These are phyloP conservation scores for Tympanoctomys barrerae DNA, from an alignment of 2,797 vertebrate genomes.

Conservation along the genomic window DNA sequence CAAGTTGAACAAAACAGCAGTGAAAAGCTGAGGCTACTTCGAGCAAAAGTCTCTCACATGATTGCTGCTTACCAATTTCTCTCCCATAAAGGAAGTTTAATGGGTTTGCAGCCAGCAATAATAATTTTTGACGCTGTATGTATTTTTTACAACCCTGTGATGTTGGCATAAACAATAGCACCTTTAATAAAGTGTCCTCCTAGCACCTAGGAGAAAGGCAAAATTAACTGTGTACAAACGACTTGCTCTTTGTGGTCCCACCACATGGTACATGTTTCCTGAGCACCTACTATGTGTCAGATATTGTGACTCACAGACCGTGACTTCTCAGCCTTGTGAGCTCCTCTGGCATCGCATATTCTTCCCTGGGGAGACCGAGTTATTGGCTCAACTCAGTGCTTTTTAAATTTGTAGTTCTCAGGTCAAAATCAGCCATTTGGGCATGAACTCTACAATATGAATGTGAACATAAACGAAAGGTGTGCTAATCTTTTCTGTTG, in stretches of 20 bases:
- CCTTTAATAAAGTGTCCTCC: slow-evolving; percentile 85
- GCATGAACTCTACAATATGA: background rate
- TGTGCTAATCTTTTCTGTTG: background rate
- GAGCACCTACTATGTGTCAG: background rate
- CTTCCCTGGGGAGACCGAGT: background rate
- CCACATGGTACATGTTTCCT: background rate
- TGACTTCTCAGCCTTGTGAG: background rate
- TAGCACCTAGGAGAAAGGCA: slow-evolving; percentile 82
- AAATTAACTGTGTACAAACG: slow-evolving; percentile 78
- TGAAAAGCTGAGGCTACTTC: slow-evolving; percentile 46
- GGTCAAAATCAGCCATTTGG: background rate
- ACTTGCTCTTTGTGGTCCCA: slow-evolving; percentile 68
- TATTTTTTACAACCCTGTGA: slow-evolving; percentile 85
- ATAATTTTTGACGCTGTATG: slow-evolving; percentile 76
- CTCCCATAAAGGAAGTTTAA: background rate
- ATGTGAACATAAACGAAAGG: background rate
- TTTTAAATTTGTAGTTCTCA: background rate
- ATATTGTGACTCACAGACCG: background rate
- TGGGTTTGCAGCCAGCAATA: slow-evolving; percentile 68
- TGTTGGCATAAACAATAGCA: slow-evolving; percentile 80
- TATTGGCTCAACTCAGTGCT: background rate
- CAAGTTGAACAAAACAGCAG: slow-evolving; percentile 69
- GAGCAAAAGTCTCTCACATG: slow-evolving; percentile 35
- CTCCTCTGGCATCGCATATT: background rate
- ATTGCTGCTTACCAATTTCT: background rate